phyloP scores from a whole-genome alignment of 2,888 invertebrate species.

The Teinopalpus imperialis region DNA sequence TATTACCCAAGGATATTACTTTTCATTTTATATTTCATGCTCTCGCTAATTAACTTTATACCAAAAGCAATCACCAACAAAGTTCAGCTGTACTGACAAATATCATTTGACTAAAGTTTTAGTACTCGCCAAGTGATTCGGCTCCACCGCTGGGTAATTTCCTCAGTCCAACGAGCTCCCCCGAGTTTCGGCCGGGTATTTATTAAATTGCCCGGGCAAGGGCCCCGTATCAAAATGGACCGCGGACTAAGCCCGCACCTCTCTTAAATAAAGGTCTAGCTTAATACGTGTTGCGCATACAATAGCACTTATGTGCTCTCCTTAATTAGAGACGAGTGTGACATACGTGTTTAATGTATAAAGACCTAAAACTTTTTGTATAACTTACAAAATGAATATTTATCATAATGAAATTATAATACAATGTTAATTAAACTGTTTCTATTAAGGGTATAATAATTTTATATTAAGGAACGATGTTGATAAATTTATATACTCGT shows the following conservation, averaged over 20 bases:
- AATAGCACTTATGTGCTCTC: slow-evolving; percentile 37
- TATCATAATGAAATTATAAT: no score
- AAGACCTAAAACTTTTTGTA: no score
- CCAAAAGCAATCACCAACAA: slow-evolving; percentile 18
- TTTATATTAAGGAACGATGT: no score
- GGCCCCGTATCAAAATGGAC: slow-evolving; percentile 51
- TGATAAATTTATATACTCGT: no score
- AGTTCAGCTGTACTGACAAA: slow-evolving; percentile 7
- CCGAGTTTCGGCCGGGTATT: slow-evolving; percentile 65
- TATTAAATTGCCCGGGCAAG: slow-evolving; percentile 72
- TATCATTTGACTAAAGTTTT: slow-evolving; percentile 27
- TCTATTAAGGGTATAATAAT: no score
- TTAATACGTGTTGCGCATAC: slow-evolving; percentile 49
- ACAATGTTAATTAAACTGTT: no score
- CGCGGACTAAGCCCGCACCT: slow-evolving; percentile 54
- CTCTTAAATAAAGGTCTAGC: slow-evolving; percentile 58
- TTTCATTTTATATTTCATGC: background rate
- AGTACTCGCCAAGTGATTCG: slow-evolving; percentile 28
- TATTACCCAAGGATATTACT: no score
- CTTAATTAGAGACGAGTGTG: slow-evolving; percentile 28
- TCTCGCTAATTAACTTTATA: slow-evolving; percentile 8
- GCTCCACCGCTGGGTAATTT: slow-evolving; percentile 42
- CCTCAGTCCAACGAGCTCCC: slow-evolving; percentile 55
- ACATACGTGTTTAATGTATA: background rate
- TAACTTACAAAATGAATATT: no score